Percentiles rank a stretch among this genome's conserved stretches.
These are phyloP conservation scores for Pardalotus punctatus DNA, from an alignment of 2,113 vertebrate genomes.

Conservation along the genomic window DNA sequence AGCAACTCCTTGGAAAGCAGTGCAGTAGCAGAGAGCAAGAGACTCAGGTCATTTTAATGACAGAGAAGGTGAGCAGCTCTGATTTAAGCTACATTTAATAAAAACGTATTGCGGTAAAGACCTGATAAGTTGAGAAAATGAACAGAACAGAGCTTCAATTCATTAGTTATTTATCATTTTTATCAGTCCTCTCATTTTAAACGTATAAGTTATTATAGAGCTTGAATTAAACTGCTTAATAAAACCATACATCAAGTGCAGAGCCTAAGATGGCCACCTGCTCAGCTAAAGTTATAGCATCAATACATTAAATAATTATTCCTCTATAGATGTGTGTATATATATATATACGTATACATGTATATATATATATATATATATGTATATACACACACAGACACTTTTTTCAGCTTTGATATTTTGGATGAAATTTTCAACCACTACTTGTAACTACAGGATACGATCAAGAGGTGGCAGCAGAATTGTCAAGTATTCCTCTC, in stretches of 20 bases:
- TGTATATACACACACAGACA: not conserved
- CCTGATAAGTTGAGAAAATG: not conserved
- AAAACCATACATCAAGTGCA: not conserved
- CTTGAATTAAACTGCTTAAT: slow-evolving; percentile 20
- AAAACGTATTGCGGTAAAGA: not conserved
- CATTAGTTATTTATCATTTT: slow-evolving; percentile 44
- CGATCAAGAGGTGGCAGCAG: slow-evolving; percentile 44
- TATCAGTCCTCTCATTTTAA: slow-evolving; percentile 28
- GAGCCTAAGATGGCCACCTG: not conserved
- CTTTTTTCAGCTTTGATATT: not conserved
- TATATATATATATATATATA: not conserved
- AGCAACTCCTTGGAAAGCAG: not conserved
- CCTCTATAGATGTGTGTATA: not conserved
- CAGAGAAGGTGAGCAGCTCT: not conserved
- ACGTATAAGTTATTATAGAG: not conserved
- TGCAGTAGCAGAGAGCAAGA: not conserved
- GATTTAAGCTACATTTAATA: slow-evolving; percentile 1
- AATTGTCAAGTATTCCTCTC: not conserved
- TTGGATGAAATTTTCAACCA: not conserved
- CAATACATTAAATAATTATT: not conserved
- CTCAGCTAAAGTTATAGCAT: not conserved
- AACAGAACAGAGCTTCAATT: not conserved
- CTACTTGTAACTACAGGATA: slow-evolving; percentile 20
- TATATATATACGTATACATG: not conserved
- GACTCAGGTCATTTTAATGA: not conserved